These are phyloP conservation scores for Pammene fasciana DNA, from an alignment of 2,888 invertebrate genomes.

Conservation along the genomic window DNA sequence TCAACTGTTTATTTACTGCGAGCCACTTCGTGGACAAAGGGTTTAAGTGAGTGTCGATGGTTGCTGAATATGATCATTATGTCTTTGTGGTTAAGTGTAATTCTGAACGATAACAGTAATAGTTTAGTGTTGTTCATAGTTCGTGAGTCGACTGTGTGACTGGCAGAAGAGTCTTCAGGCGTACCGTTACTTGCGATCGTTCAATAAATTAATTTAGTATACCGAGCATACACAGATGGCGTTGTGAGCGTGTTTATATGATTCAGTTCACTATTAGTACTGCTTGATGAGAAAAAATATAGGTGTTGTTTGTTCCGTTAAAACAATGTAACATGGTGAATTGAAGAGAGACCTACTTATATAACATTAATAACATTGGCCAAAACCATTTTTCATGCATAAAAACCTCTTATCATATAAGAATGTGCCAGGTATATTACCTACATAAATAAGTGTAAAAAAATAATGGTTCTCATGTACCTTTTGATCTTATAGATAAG, in stretches of 20 bases:
- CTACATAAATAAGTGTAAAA: not conserved
- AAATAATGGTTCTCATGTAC: not conserved
- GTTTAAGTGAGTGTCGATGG: conserved; percentile 53
- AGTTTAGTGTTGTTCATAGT: conserved; percentile 48
- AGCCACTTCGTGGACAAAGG: conserved; percentile 52
- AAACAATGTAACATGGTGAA: too few species aligned
- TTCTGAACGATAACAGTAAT: conserved; percentile 44
- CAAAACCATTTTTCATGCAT: too few species aligned
- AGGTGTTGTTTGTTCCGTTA: too few species aligned
- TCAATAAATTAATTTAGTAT: conserved; percentile 76
- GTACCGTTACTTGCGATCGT: conserved; percentile 74
- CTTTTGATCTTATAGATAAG: too few species aligned
- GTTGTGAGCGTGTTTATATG: conserved; percentile 20
- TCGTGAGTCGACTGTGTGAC: conserved; percentile 62
- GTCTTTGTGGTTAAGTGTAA: conserved; percentile 43
- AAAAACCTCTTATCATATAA: too few species aligned
- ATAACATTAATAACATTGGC: too few species aligned
- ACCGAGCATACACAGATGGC: conserved; percentile 41
- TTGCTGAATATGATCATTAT: conserved; percentile 52
- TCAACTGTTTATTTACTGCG: conserved; percentile 81
- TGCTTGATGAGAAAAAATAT: too few species aligned
- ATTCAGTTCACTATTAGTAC: not conserved
- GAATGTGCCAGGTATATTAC: not conserved
- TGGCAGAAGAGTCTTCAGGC: conserved; percentile 75
- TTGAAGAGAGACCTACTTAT: too few species aligned